Conservation (phyloP, 1,140 invertebrate species). For the Calliopsis andreniformis region DNA sequence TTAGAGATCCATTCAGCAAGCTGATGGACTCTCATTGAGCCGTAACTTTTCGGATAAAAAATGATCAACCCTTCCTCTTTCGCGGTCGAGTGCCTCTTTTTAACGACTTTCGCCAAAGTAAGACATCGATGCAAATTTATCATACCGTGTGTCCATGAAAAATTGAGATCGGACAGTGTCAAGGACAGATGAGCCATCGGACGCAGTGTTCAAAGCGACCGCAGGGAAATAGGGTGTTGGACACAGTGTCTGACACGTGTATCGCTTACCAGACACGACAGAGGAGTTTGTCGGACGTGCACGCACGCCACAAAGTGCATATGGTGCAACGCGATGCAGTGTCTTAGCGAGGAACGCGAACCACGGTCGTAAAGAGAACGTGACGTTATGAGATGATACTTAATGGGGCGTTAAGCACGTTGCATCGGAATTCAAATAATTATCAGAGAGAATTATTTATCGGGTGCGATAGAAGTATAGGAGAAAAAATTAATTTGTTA, state of each 20-base stretch:
- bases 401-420: slow-evolving; percentile 39
- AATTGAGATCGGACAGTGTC: too few species aligned
- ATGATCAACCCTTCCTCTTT: neutral
- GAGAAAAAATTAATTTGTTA: too few species aligned
- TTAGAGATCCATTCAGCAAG: slow-evolving; percentile 24
- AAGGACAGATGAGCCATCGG: neutral
- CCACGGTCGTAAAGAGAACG: slow-evolving; percentile 7
- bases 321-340: slow-evolving; percentile 12
- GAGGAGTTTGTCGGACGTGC: slow-evolving; percentile 43
- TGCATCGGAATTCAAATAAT: too few species aligned
- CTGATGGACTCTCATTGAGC: slow-evolving; percentile 33
- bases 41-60: slow-evolving; percentile 43
- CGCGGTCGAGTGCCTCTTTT: neutral
- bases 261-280: slow-evolving; percentile 28
- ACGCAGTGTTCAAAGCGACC: slow-evolving; percentile 1
- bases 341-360: slow-evolving; percentile 22
- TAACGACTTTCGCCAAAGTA: neutral
- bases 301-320: slow-evolving; percentile 51
- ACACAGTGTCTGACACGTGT: slow-evolving; percentile 60
- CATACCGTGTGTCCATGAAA: too few species aligned
- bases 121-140: too few species aligned
- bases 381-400: slow-evolving; percentile 14
- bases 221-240: slow-evolving; percentile 35
- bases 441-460: too few species aligned
- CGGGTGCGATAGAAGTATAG: neutral